Base-by-base conservation (phyloP, 2,113 vertebrate genomes). In the Eurypyga helias region DNA sequence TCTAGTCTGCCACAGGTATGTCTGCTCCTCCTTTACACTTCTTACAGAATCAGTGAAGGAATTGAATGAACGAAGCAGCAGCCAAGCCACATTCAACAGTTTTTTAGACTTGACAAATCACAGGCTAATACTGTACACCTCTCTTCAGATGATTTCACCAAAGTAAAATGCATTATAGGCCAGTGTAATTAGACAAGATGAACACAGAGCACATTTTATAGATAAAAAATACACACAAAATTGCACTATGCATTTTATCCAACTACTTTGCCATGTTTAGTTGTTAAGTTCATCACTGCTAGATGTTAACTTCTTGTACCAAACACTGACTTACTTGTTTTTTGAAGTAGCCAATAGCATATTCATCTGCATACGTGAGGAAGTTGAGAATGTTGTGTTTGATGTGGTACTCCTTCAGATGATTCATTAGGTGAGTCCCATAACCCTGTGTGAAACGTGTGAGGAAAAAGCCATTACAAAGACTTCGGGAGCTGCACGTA, bases 301-400 rank as follows among this genome's bases (percentile, higher is more conserved):
- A 85, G 28, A 82, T 49, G 33, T 19, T 64, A 64, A 49, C 43
- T 64, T 66, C 17, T 45, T 34, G 21, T 10, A 84, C 2, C 2
- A 66, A 72, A 71, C 14, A 33, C 7, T 52, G 61, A 97, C 96
- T 95, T 90, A 99, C 99, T 98, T 99, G 99, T 97, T 99, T 99
- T 97, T 99, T 99, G 97, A 99, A 99, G 98, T 99, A 99, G 67
- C 99, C 99, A 1, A 99, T 99, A 80, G 99, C 99, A 62, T 99
- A 99, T 97, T 99, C 99, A 92, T 99, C 99, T n/a, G 99, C 99
- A 23, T 99, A 99, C 0, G 99, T 99, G 78, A 99, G 99, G 62
- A 99, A 99, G 98, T 99, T 99, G 93, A 99, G 98, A 95, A 99
- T 99, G 96, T 99, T 98, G 46, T 99, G 99, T 94, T 99, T 99